Percentiles rank a stretch among this genome's conserved stretches.
These are phyloP conservation scores for Sarcophaga subvicina DNA, from an alignment of 2,888 invertebrate species.

Conservation along the genomic window DNA sequence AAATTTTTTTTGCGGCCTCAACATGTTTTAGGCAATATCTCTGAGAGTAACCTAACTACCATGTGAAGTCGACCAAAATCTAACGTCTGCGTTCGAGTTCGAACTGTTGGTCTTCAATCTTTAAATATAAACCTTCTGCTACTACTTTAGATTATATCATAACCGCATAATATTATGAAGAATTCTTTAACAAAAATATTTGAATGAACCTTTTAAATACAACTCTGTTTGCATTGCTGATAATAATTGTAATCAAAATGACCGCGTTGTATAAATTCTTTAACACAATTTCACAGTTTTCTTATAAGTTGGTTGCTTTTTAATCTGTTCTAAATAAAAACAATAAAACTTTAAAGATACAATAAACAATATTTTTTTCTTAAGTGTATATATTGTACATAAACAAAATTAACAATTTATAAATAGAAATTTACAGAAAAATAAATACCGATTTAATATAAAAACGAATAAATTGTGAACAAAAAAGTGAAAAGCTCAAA, in stretches of 20 bases:
- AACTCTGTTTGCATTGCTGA: conserved; percentile 1
- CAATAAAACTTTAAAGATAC: not conserved
- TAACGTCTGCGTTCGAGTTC: no score
- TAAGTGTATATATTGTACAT: not conserved
- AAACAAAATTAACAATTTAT: not conserved
- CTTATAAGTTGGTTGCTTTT: conserved; percentile 30
- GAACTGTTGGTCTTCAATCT: no score
- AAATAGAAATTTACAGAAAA: not conserved
- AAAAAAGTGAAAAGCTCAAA: conserved; percentile 13
- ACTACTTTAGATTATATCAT: no score
- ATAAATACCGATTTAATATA: not conserved
- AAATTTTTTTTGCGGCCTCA: no score
- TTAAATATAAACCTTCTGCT: no score
- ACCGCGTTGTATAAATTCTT: conserved; percentile 2
- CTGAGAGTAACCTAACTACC: no score
- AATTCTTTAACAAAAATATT: no score
- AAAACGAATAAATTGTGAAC: not conserved
- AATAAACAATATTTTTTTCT: not conserved
- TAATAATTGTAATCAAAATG: not conserved
- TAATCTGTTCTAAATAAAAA: conserved; percentile 10
- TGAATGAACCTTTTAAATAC: not conserved
- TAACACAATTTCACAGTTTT: conserved; percentile 48
- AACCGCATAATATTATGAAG: no score
- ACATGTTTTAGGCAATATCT: no score
- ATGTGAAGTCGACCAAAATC: no score